Base-by-base conservation (phyloP, 2,888 invertebrate genomes). In the Yponomeuta sedellus region DNA sequence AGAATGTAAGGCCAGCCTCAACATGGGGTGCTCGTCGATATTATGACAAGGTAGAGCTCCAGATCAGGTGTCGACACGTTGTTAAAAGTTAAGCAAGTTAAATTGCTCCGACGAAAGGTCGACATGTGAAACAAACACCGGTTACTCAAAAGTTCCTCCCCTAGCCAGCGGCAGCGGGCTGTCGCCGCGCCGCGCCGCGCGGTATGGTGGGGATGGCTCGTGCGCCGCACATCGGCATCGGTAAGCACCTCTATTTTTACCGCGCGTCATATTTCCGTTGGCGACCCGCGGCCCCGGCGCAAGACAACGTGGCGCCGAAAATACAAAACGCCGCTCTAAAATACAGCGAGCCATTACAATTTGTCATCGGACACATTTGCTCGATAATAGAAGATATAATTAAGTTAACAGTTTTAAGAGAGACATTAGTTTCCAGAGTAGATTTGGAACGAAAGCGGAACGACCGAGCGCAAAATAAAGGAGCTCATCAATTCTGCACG, bases 251-350 rank as follows among this genome's bases (percentile, higher is more conserved):
- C 8, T 34, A 40, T 58, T 25, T 40, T 39, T n/a, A 39, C 40
- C n/a, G 59, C 61, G 61, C 19, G 19, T 66, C 61, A 62, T 28
- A 66, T 62, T 61, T 56, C 25, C 62, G 52, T 34, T 28, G 8
- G 61, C 61, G 28, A 64, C 61, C 52, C 56, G 61, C 61, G 39
- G 56, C 57, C 64, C n/a, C 10, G 25, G n/a, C 44, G 40, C 11
- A 19, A 16, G 64, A 64, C 64, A 64, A 64, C 25, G 56, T 56
- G 64, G 64, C 64, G 64, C 56, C 64, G 28, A 64, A 64, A 64
- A 64, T 34, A 64, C 39, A 56, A 64, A n/a, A 22, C 34, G 28
- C 10, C 40, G 63, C 63, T 11, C 39, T 11, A 52, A 52, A 52
- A 59, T n/a, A 19, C 11, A 12, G 59, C 25, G 10, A 11, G 20